A percentile compares a stretch with the other conserved stretches of the same genome.
phyloP scores from a whole-genome alignment of 2,888 invertebrate genomes.

The Copidosoma aretas region DNA sequence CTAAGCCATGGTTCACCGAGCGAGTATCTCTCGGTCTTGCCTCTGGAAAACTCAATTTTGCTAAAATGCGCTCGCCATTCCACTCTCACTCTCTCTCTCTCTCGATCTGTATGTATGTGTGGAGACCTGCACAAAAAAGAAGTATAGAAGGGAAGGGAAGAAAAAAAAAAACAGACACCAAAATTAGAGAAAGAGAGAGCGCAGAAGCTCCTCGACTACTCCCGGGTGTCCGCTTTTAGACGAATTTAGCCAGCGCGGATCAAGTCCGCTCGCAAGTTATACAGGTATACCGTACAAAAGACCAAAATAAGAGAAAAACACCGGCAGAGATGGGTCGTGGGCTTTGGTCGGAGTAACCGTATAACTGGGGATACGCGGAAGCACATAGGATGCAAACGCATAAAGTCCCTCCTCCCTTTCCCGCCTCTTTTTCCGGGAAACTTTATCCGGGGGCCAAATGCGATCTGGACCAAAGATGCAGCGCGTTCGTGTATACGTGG shows the following conservation, averaged over 20 bases:
- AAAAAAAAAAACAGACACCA: too few species aligned
- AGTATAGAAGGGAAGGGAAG: too few species aligned
- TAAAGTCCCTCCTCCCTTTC: constrained; percentile 52
- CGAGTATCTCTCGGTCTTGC: constrained; percentile 23
- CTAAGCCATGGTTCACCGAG: not conserved
- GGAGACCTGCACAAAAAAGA: too few species aligned
- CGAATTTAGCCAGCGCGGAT: constrained; percentile 42
- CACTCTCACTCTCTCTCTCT: not conserved
- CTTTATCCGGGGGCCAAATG: constrained; percentile 45
- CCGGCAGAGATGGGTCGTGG: constrained; percentile 31
- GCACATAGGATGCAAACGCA: constrained; percentile 60
- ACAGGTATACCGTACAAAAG: not conserved
- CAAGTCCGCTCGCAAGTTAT: constrained; percentile 9
- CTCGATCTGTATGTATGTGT: too few species aligned
- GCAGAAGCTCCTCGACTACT: constrained; percentile 17
- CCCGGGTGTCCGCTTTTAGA: constrained; percentile 41
- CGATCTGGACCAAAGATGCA: constrained; percentile 44
- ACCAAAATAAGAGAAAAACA: not conserved
- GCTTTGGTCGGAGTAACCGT: constrained; percentile 53
- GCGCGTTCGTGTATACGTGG: too few species aligned
- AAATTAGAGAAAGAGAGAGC: too few species aligned
- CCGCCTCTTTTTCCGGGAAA: constrained; percentile 17
- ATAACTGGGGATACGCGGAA: constrained; percentile 58
- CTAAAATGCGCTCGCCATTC: constrained; percentile 50
- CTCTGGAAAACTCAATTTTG: constrained; percentile 55